Evolutionary conservation across 2,113 vertebrate species (phyloP), one percentile per base, ranked within the genome.

Genomic region (Cichladusa arquata): DNA sequence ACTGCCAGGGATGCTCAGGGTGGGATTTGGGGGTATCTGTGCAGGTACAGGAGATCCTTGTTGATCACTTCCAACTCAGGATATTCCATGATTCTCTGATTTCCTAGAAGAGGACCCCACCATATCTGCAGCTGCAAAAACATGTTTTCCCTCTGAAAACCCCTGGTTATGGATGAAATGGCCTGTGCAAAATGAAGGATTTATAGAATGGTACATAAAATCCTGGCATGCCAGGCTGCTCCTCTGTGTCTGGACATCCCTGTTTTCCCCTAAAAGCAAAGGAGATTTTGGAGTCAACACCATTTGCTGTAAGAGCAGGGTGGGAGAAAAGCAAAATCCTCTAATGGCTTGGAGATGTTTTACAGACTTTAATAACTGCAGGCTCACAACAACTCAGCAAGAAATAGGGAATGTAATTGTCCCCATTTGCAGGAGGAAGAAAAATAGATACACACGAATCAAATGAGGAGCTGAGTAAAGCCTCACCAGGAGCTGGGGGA

Each of bases 351-450:
- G 2, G 71, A 50, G 80, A 28, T 60, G 51, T 51, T 91, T 92
- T 86, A 72, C 48, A 82, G 78, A 71, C 65, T 33, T 64, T 84
- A 86, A 73, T 57, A 91, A 80, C 82, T 74, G 64, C 8, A 5
- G 60, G 47, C 80, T 90, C 44, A 36, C 72, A 92, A 86, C 66
- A 83, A 23, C 38, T 61, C 82, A 19, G 58, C 24, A 19, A 86
- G 86, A 93, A 81, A 79, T 40, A 84, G 65, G 51, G 82, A 23
- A 42, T 42, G 17, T 86, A 92, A 92, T 86, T 78, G 86, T 74
- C 65, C 69, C 53, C 56, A 34, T 93, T 86, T 88, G 64, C 86
- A 84, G 64, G 81, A 5, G 33, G 88, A 86, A 88, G 81, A 95
- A 88, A 72, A 86, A 89, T 29, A 80, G 86, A 45, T 48, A 36